Conservation (phyloP, 1,140 invertebrate species). For the Dufourea novaeangliae region DNA sequence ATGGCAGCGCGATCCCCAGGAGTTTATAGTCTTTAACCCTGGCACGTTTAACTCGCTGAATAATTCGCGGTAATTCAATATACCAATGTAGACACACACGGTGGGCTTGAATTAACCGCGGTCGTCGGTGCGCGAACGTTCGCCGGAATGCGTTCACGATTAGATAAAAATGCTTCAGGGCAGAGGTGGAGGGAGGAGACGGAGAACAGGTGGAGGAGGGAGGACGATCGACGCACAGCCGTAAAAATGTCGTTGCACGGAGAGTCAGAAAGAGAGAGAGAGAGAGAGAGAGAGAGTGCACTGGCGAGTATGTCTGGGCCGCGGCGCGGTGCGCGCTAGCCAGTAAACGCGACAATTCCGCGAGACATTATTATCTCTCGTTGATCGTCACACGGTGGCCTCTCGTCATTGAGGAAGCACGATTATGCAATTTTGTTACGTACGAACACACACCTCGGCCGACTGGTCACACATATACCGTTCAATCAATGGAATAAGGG, state of each 20-base stretch:
- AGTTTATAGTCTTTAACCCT: constrained; percentile 29
- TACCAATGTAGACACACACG: not conserved
- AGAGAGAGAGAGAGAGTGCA: too few species aligned
- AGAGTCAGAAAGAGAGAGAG: too few species aligned
- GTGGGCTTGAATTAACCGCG: constrained; percentile 6
- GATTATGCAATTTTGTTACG: constrained; percentile 59
- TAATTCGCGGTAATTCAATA: constrained; percentile 44
- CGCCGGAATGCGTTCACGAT: constrained; percentile 39
- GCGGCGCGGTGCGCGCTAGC: not conserved
- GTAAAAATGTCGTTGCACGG: constrained; percentile 43
- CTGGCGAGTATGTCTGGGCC: not conserved
- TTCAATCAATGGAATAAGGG: not conserved
- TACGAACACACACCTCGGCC: constrained; percentile 35
- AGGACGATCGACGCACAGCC: not conserved
- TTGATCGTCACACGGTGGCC: constrained; percentile 50
- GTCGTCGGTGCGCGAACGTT: not conserved
- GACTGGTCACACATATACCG: not conserved
- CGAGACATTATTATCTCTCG: constrained; percentile 57
- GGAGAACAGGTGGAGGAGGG: not conserved
- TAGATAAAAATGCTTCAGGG: constrained; percentile 51
- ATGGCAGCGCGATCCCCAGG: not conserved
- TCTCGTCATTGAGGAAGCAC: constrained; percentile 57
- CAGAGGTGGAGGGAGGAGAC: too few species aligned
- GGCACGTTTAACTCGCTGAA: constrained; percentile 24
- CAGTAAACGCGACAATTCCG: constrained; percentile 52